A percentile compares a stretch with the other conserved stretches of the same genome.
Conservation (phyloP, 2,797 vertebrate genomes). For the Takifugu rubripes region DNA sequence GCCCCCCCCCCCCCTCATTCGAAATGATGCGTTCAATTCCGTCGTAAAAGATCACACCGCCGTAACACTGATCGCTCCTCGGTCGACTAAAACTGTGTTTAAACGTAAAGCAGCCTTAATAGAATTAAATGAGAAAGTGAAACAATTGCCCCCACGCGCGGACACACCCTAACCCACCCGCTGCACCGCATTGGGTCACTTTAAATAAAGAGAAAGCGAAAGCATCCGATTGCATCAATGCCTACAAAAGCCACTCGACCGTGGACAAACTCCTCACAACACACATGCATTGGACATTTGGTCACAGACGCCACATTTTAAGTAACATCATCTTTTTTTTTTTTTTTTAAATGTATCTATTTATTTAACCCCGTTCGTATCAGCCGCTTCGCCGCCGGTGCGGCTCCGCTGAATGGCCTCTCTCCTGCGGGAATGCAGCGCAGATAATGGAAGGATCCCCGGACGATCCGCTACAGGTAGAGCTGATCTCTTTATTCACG, state of each 20-base stretch:
- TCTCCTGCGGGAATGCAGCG: not conserved
- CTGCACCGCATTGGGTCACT: not conserved
- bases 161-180: not conserved
- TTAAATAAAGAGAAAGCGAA: not conserved
- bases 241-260: not conserved
- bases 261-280: too few species aligned
- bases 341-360: not conserved
- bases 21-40: fast-evolving
- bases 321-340: not conserved
- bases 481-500: conserved; percentile 67
- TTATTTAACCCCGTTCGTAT: not conserved
- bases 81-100: not conserved
- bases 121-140: not conserved
- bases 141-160: not conserved
- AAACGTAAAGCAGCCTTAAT: not conserved
- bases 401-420: conserved; percentile 2
- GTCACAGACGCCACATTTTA: too few species aligned
- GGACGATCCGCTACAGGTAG: not conserved
- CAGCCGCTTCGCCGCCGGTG: not conserved
- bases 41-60: not conserved
- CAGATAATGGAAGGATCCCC: not conserved
- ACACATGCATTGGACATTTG: too few species aligned
- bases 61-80: not conserved
- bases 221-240: not conserved
- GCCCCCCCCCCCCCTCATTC: not conserved